Evolutionary conservation across 2,888 invertebrate genomes (phyloP), one percentile per base, ranked within the genome.

Genomic region (Drosophila prolongata): DNA sequence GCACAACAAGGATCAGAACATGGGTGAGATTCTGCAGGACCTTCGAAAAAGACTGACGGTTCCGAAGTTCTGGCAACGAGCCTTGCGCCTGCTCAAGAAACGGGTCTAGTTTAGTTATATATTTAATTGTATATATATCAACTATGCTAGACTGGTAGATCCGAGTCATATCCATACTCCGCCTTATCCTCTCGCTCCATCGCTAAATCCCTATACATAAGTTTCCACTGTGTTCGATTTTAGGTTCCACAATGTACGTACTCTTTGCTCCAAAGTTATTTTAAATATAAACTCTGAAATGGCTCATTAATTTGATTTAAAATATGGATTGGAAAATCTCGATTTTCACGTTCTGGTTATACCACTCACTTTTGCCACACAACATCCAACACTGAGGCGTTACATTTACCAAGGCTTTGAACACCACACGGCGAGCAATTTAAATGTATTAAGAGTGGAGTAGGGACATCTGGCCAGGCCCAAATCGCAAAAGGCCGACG

Each of bases 371-470:
- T 42, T 6, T 19, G 13, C 24, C 24, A 13, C 24, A 11, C 3
- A 44, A 24, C 13, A 13, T 44, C 43, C 43, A 43, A 16, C 40
- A 16, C 14, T 30, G 6, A 8, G 30, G 30, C 9, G 40, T 16
- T 40, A 8, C 24, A 19, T 43, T 19, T 58, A 68, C 70, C 64
- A 74, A 56, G 73, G 68, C 61, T 60, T 77, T 53, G 16, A 50
- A 62, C 77, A 62, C 70, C 59, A 53, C 49, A 42, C 30, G 14
- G 30, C 10, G 2, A 54, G 55, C 79, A 71, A 67, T 79, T 82
- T 77, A 79, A 77, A 79, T 82, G 79, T 80, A 79, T 82, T 81
- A 77, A 67, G 59, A 72, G 76, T 54, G 53, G 65, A 59, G 49
- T 46, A 38, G 62, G 38, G 34, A 52, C 73, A 77, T 69, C 59